Conservation (phyloP, 2,888 invertebrate genomes). For the Drosophila mimica region DNA sequence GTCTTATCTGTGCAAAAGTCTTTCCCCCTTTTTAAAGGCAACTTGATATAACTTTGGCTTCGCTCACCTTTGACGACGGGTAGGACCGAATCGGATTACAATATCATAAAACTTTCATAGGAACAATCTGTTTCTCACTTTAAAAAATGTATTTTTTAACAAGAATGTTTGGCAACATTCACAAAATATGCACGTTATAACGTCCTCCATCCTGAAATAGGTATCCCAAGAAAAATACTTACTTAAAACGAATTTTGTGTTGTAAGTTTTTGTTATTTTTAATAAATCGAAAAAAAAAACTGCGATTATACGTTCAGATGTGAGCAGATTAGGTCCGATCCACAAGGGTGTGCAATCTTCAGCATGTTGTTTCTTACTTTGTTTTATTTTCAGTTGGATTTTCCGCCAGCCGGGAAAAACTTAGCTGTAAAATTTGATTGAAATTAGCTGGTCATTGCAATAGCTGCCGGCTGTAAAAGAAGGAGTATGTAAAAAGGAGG, state of each 20-base stretch:
- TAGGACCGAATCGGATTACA: neutral
- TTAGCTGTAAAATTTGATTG: slow-evolving; percentile 61
- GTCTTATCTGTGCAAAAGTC: neutral
- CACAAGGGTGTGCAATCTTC: neutral
- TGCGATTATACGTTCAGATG: neutral
- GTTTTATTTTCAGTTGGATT: slow-evolving; percentile 10
- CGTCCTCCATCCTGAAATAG: neutral
- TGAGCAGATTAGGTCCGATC: neutral
- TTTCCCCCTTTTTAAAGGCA: neutral
- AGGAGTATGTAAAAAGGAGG: neutral
- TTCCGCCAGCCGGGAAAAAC: slow-evolving; percentile 1
- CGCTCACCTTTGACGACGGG: neutral
- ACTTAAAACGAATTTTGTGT: too few relatives aligned
- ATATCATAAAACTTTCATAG: neutral
- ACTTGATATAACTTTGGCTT: too few relatives aligned
- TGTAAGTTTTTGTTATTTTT: neutral
- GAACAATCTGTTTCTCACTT: neutral
- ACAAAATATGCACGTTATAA: neutral
- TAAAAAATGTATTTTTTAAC: neutral
- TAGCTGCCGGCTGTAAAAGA: slow-evolving; percentile 29
- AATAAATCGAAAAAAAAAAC: neutral
- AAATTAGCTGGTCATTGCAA: slow-evolving; percentile 55
- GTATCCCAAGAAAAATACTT: neutral
- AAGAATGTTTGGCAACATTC: neutral
- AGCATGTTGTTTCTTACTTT: neutral